These are phyloP conservation scores for Cydia amplana DNA, from an alignment of 1,140 invertebrate species.

Conservation along the genomic window DNA sequence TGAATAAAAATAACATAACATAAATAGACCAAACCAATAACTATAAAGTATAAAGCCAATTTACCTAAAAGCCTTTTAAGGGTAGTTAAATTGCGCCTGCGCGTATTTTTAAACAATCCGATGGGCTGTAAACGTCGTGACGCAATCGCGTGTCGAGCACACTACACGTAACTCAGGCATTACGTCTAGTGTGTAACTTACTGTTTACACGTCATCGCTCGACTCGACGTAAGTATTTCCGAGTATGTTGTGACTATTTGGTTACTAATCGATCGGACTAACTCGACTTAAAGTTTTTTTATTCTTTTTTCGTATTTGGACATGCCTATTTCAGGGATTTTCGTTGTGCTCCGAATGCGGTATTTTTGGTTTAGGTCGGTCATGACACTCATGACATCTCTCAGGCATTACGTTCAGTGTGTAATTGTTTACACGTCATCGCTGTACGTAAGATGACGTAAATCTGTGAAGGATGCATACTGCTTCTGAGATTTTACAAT, in stretches of 20 bases:
- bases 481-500: too few species aligned
- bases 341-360: too few species aligned
- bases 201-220: neutral
- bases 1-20: too few species aligned
- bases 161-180: neutral
- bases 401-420: too few species aligned
- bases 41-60: neutral
- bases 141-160: neutral
- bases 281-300: too few species aligned
- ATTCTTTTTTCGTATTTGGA: too few species aligned
- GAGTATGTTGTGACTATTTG: neutral
- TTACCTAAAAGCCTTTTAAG: conserved; percentile 8
- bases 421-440: too few species aligned
- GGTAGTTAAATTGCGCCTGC: neutral
- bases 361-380: too few species aligned
- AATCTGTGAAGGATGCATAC: too few species aligned
- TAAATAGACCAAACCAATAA: neutral
- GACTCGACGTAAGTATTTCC: neutral
- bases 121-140: conserved; percentile 4
- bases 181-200: conserved; percentile 14
- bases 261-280: neutral
- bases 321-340: too few species aligned
- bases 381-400: too few species aligned
- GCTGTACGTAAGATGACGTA: neutral
- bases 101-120: neutral